Evolutionary conservation across 2,888 invertebrate species (phyloP), one percentile per base, ranked within the genome.

Genomic region (Pyrrhopygopsis socrates): DNA sequence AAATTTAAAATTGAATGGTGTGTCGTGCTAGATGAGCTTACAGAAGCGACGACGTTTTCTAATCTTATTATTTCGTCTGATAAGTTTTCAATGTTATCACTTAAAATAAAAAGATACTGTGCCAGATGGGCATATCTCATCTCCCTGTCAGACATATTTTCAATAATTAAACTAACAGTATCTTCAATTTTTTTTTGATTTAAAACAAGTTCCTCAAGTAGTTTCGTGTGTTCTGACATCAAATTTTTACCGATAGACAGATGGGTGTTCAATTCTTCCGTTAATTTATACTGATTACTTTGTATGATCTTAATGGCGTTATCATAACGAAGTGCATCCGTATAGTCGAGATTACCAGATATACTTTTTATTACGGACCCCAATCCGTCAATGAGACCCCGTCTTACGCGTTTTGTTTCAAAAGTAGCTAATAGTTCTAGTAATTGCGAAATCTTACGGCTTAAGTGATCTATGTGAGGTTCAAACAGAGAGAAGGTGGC

Each of bases 301-400:
- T 83, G 27, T 18, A 86, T 27, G 15, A 30, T 68, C 50, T 77
- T 76, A 11, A 86, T 73, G 41, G 80, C 81, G 15, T 75, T 58
- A 38, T 83, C 41, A 73, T 71, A 86, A 8, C 24, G 63, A 29
- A 73, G 9, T 1, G 77, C 84, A 58, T 84, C 77, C 18, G 22
- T 30, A 29, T 84, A 22, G 29, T 86, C 80, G 2, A 86, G 24
- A 58, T 87, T 87, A 24, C 81, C 83, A 1, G 84, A 50, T 18
- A 86, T 79, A 30, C 79, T 71, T 71, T 86, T 86, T n/a, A 82
- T 71, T 22, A 82, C 24, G 9, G 81, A 84, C 18, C 87, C 83
- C 24, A 84, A 22, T 41, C 77, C 60, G 58, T 87, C 77, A 9
- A 86, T 22, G 18, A 81, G 34, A 60, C 83, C 81, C 77, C 83